Evolutionary conservation across 53 echinoderm and acorn worm genomes (phyloP).

Genomic region (Luidia sarsii): DNA sequence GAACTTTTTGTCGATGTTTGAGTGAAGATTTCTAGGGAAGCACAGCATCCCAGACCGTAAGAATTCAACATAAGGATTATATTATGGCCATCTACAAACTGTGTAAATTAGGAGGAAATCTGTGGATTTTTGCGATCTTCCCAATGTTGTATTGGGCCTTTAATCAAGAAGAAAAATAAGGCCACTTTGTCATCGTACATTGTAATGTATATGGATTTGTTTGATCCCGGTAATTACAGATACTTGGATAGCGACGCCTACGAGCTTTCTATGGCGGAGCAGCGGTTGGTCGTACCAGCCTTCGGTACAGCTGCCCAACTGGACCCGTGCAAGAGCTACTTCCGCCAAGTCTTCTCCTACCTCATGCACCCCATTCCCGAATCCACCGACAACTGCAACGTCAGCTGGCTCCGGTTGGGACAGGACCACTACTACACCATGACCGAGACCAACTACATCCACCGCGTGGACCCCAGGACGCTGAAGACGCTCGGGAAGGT

Average conservation of each 20-base stretch:
- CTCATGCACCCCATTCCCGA: slow-evolving; percentile 20
- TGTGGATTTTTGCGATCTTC: no score
- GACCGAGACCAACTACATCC: slow-evolving; percentile 55
- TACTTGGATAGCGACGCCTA: slow-evolving; percentile 61
- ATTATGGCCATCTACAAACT: no score
- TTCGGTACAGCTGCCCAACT: slow-evolving; percentile 68
- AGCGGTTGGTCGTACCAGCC: slow-evolving; percentile 56
- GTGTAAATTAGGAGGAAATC: no score
- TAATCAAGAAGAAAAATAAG: no score
- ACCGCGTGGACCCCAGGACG: slow-evolving; percentile 57
- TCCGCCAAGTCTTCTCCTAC: slow-evolving; percentile 70
- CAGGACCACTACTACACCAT: slow-evolving; percentile 63
- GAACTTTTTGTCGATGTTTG: no score
- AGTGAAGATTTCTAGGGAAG: no score
- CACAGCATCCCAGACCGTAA: no score
- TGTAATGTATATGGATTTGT: no score
- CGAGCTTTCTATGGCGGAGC: slow-evolving; percentile 42
- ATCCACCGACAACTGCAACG: slow-evolving; percentile 72
- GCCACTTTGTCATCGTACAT: no score
- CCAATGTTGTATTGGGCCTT: no score
- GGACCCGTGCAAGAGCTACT: slow-evolving; percentile 85
- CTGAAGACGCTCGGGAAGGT: slow-evolving; percentile 61
- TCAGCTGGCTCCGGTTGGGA: slow-evolving; percentile 61
- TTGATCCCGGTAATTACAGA: not conserved
- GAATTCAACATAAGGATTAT: no score